phyloP scores from a whole-genome alignment of 2,113 vertebrate species.

The Colossoma macropomum region DNA sequence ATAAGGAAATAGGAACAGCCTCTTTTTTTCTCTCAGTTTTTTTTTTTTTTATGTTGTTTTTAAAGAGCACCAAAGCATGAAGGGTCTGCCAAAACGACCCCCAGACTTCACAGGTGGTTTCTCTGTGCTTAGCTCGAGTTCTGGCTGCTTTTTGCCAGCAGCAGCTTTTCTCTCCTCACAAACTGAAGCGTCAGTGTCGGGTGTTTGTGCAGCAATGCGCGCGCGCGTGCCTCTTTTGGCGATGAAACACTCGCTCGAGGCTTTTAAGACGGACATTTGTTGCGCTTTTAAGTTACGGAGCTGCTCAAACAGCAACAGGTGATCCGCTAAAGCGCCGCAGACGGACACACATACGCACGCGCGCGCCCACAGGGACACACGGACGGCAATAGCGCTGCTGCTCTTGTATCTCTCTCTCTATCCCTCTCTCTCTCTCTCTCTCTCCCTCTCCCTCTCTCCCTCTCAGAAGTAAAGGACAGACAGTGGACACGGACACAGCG shows the following conservation, averaged over 20 bases:
- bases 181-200: neutral
- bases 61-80: neutral
- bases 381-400: neutral
- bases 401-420: neutral
- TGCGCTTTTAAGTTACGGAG: constrained; percentile 49
- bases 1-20: constrained; percentile 79
- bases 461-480: neutral
- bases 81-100: neutral
- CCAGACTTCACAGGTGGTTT: too few species aligned
- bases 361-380: neutral
- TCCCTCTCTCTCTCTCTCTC: neutral
- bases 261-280: constrained; percentile 29
- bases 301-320: constrained; percentile 82
- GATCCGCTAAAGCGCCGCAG: constrained; percentile 69
- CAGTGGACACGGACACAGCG: neutral
- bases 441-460: neutral
- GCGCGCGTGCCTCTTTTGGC: too few species aligned
- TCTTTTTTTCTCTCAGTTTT: constrained; percentile 51
- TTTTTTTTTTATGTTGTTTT: neutral
- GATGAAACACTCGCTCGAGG: neutral
- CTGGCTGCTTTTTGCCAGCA: too few species aligned
- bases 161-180: too few species aligned
- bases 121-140: neutral
- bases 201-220: neutral
- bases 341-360: neutral